Evolutionary conservation across 1,140 invertebrate species (phyloP).

Genomic region (Pectinophora gossypiella): DNA sequence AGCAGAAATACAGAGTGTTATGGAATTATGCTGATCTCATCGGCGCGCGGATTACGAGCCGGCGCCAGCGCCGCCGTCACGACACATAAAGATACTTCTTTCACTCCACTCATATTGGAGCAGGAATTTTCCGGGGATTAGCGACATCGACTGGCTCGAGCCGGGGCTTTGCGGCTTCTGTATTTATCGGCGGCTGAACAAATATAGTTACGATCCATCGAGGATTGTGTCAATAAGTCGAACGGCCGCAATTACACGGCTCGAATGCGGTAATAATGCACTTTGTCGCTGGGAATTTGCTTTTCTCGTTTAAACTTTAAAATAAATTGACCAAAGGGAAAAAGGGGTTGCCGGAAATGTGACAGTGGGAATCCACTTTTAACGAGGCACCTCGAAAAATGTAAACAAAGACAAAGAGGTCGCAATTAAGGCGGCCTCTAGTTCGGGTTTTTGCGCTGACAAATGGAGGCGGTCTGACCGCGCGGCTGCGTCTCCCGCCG

Average conservation of each 20-base stretch:
- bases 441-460: constrained; percentile 14
- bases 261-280: too few species aligned
- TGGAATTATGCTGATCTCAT: background rate
- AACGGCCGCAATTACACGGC: too few species aligned
- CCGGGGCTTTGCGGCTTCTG: background rate
- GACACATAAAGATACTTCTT: too few species aligned
- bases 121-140: background rate
- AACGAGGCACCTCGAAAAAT: constrained; percentile 1
- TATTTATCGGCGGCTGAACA: background rate
- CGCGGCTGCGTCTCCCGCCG: constrained; percentile 3
- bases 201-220: background rate
- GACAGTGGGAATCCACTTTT: background rate
- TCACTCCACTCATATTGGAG: background rate
- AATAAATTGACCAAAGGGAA: background rate
- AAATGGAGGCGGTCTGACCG: constrained; percentile 15
- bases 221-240: too few species aligned
- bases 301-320: background rate
- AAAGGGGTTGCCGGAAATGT: background rate
- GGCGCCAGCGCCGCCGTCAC: background rate
- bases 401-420: constrained; percentile 13
- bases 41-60: background rate
- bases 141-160: background rate
- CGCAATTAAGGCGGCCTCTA: constrained; percentile 14
- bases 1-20: background rate
- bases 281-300: too few species aligned